These are phyloP conservation scores for Potamilus streckersoni DNA, from an alignment of 1,140 invertebrate species.

Conservation along the genomic window DNA sequence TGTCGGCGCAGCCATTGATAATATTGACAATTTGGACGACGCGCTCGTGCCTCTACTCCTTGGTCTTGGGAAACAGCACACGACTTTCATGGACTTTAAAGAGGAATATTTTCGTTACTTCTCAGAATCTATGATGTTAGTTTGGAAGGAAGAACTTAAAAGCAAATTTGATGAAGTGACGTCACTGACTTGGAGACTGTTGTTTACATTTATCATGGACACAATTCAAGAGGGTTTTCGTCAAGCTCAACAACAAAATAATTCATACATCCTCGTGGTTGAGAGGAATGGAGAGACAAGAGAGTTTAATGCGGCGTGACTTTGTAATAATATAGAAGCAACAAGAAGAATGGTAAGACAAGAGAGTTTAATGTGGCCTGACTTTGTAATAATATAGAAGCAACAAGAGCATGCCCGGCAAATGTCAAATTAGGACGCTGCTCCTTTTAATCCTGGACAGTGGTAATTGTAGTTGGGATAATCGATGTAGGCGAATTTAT, in stretches of 20 bases:
- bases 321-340: no score
- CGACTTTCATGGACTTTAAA: constrained; percentile 42
- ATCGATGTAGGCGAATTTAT: no score
- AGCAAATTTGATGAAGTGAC: constrained; percentile 24
- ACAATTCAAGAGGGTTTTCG: constrained; percentile 42
- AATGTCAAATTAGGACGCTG: no score
- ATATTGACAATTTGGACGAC: constrained; percentile 40
- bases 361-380: no score
- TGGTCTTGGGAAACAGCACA: constrained; percentile 42
- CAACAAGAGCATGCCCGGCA: no score
- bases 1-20: constrained; percentile 47
- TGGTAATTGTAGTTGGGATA: no score
- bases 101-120: constrained; percentile 43
- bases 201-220: constrained; percentile 47
- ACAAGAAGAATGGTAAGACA: no score
- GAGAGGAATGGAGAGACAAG: no score
- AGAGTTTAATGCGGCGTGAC: no score
- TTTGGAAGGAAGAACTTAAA: constrained; percentile 38
- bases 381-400: no score
- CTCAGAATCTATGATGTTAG: constrained; percentile 35
- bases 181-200: constrained; percentile 27
- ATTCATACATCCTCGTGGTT: no score
- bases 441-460: no score
- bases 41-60: constrained; percentile 37
- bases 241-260: neutral